These are phyloP conservation scores for Eupeodes latifasciatus DNA, from an alignment of 2,888 invertebrate genomes.

Conservation along the genomic window DNA sequence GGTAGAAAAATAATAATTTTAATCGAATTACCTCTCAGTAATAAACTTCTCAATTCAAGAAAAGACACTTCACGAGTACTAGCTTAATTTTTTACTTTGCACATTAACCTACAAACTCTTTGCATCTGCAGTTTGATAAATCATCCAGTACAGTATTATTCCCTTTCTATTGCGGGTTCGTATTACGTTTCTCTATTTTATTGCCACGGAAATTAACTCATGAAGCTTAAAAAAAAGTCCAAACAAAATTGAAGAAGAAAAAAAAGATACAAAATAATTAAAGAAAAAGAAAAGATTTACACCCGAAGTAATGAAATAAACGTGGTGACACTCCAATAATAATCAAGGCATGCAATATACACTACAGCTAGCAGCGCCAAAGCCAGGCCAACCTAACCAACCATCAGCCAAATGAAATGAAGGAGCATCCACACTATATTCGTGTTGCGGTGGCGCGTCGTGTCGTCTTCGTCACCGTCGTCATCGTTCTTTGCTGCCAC, in stretches of 20 bases:
- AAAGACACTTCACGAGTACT: background rate
- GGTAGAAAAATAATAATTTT: background rate
- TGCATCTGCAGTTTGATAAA: constrained; percentile 14
- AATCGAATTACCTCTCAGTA: background rate
- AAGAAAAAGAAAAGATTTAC: constrained; percentile 61
- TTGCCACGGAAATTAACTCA: constrained; percentile 65
- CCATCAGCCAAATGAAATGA: constrained; percentile 10
- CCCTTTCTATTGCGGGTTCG: constrained; percentile 50
- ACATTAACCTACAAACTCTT: constrained; percentile 19
- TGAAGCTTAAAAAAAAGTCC: constrained; percentile 13
- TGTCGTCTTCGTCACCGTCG: background rate
- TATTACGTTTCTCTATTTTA: constrained; percentile 46
- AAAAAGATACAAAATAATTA: constrained; percentile 38
- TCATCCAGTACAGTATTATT: constrained; percentile 38
- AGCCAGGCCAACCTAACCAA: constrained; percentile 12
- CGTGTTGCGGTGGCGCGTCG: constrained; percentile 44
- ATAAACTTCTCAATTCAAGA: background rate
- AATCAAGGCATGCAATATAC: constrained; percentile 70
- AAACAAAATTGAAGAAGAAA: too few species aligned
- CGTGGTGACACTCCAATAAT: constrained; percentile 75
- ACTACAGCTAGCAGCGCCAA: background rate
- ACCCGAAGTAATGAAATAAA: constrained; percentile 58
- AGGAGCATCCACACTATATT: constrained; percentile 54
- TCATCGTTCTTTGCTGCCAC: background rate
- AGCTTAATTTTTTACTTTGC: background rate